Evolutionary conservation across 2,113 vertebrate species (phyloP).

Genomic region (Oreamnos americanus): DNA sequence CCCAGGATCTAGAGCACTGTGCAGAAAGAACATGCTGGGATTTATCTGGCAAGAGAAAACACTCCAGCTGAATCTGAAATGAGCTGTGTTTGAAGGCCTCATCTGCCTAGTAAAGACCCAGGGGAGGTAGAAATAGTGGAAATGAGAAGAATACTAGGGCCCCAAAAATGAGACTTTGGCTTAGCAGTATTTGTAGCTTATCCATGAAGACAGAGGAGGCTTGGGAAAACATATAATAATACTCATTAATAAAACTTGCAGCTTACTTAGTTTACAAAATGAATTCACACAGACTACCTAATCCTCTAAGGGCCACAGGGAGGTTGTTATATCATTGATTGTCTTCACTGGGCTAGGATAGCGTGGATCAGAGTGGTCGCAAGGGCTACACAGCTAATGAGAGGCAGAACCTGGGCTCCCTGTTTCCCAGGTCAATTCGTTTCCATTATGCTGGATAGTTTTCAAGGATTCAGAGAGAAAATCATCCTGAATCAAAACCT

Average conservation of each 20-base stretch:
- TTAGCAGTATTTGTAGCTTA: neutral
- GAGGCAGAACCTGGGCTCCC: neutral
- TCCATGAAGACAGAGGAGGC: neutral
- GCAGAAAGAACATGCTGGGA: neutral
- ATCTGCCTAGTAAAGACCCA: neutral
- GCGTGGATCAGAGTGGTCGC: neutral
- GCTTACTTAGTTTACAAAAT: neutral
- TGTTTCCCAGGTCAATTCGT: neutral
- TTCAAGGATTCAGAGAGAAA: neutral
- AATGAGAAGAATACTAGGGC: neutral
- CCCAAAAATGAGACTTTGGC: neutral
- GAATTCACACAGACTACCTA: neutral
- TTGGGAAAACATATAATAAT: neutral
- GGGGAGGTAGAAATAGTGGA: neutral
- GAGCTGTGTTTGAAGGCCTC: neutral
- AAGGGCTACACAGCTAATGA: neutral
- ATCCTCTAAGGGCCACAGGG: neutral
- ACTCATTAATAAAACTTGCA: neutral
- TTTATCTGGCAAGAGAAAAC: constrained; percentile 2
- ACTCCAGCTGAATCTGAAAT: neutral
- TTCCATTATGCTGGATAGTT: neutral
- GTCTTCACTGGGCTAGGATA: neutral
- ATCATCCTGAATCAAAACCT: neutral
- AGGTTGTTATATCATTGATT: neutral
- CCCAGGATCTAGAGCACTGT: neutral